Percentiles rank a stretch among this genome's conserved stretches.
Conservation (phyloP, 2,113 vertebrate genomes). For the Tiliqua scincoides region DNA sequence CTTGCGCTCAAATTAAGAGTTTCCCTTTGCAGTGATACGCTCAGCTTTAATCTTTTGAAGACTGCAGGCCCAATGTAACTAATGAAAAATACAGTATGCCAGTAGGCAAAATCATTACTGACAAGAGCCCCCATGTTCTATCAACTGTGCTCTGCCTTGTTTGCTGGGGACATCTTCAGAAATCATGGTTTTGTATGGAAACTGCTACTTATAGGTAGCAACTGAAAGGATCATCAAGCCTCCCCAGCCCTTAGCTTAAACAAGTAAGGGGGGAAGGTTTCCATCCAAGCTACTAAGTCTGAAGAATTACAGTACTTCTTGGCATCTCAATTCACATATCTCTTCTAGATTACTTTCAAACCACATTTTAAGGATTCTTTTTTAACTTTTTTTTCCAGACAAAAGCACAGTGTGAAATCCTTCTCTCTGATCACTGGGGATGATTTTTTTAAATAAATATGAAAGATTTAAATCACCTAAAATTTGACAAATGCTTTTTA, state of each 20-base stretch:
- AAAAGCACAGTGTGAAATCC: neutral
- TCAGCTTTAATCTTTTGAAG: neutral
- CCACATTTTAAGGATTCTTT: neutral
- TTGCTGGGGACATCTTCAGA: neutral
- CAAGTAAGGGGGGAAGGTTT: neutral
- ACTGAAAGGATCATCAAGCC: neutral
- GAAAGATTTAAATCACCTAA: constrained; percentile 55
- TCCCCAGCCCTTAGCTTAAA: neutral
- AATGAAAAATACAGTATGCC: neutral
- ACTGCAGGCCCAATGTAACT: neutral
- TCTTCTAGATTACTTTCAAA: neutral
- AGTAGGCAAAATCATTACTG: neutral
- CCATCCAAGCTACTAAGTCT: neutral
- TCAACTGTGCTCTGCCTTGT: neutral
- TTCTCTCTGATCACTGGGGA: neutral
- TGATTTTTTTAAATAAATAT: neutral
- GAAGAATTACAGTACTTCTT: neutral
- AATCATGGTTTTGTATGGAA: neutral
- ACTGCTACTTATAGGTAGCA: neutral
- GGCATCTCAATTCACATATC: neutral
- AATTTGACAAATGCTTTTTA: constrained; percentile 72
- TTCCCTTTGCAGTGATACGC: neutral
- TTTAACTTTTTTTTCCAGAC: neutral
- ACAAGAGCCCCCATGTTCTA: neutral
- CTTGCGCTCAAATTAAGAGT: neutral